Base-by-base conservation (phyloP, 2,113 vertebrate genomes). In the Lichenostomus cassidix region DNA sequence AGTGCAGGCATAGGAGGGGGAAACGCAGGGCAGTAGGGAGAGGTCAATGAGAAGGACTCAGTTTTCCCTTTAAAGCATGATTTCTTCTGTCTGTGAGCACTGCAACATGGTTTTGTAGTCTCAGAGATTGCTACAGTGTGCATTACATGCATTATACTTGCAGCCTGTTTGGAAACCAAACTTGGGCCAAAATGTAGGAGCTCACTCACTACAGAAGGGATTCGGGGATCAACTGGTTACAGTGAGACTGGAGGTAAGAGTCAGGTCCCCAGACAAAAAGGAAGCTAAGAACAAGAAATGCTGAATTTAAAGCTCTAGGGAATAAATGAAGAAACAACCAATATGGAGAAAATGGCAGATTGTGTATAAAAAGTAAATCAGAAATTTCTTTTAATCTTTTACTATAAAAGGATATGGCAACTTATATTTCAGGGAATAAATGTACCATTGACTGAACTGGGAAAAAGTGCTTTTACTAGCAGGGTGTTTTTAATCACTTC, bases 111-210 rank as follows among this genome's bases (percentile, higher is more conserved):
- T 59, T 71, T 68, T 47, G 15, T 31, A 29, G 58, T 24, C 23
- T 81, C 37, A 58, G 65, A 35, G 50, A 11, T 4, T n/a, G 25
- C n/a, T 53, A 24, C 15, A 20, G 5, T 10, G 31, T 33, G 37
- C 1, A 1, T 55, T 89, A 25, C 29, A 50, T 2, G 3, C 39
- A 42, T 19, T 60, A 4, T 4, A 50, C 0, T 1, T 27, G 21
- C 33, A 70, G 31, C 9, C 18, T 49, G 8, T 74, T 78, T 64
- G 53, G 67, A 60, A 77, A 58, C 3, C n/a, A 44, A 73, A 74
- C 19, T 46, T 39, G 22, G 35, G 11, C 11, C 37, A 74, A 83
- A 77, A 62, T 15, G 14, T 11, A 77, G 18, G 14, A 46, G 23
- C 14, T 69, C 22, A 25, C 4, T 71, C 29, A 25, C 13, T 63